Base-by-base conservation (phyloP, 2,888 invertebrate species). In the Lasioglossum malachurum region DNA sequence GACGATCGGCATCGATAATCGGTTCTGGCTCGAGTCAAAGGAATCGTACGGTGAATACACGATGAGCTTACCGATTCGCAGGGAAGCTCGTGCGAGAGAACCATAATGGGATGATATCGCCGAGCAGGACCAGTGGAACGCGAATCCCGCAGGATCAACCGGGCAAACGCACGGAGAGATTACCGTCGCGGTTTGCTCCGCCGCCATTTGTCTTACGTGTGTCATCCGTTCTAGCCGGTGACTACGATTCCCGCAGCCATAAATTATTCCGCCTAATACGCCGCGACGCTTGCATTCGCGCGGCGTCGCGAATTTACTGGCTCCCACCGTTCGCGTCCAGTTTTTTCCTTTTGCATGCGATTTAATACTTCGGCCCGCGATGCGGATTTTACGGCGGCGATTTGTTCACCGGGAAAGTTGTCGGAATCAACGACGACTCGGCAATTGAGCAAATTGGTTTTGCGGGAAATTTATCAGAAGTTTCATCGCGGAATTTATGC, bases 241-340 rank as follows among this genome's bases (percentile, higher is more conserved):
- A 80, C 80, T 75, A 83, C 80, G 80, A 80, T 83, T 80, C 80
- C 80, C 53, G 23, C 67, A 53, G 69, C 80, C 23, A 80, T 80
- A 75, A 83, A 83, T 83, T 83, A 83, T 83, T 80, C 69, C 82
- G 74, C 74, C 72, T 73, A 78, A 82, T 73, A 64, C 78, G 73
- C 64, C 72, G 64, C 82, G 64, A 44, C 57, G 41, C 10, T 19
- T 31, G 53, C 81, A 77, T 71, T 71, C 78, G 77, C 60, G 35
- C 53, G 44, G 53, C 76, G 41, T 77, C 46, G 46, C 46, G 73
- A 73, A 73, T 73, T 73, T 73, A 73, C 46, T 77, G 81, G 35
- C 44, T 57, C 44, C 49, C 53, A 23, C 53, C n/a, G 53, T 60
- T 27, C 23, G 60, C 60, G n/a, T 1, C 1, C 60, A 4, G 4